These are phyloP conservation scores for Agrochola macilenta DNA, from an alignment of 2,888 invertebrate genomes.

Conservation along the genomic window DNA sequence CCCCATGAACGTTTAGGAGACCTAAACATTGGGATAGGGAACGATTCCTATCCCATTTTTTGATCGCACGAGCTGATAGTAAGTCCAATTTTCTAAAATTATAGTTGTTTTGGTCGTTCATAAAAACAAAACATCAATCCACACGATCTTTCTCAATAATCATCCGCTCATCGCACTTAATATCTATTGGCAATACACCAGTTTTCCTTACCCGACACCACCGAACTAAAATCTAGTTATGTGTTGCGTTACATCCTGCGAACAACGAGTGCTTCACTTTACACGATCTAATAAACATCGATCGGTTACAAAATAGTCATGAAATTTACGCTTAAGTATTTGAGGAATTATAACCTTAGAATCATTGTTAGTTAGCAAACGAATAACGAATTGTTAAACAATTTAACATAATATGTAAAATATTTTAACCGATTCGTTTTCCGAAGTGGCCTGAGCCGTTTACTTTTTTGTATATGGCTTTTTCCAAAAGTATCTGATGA, in stretches of 20 bases:
- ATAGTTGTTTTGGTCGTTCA: not conserved
- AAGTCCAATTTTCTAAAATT: not conserved
- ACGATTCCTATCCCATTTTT: too few species aligned
- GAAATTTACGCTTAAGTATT: slow-evolving; percentile 51
- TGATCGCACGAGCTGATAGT: not conserved
- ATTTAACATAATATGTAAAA: too few species aligned
- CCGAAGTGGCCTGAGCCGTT: too few species aligned
- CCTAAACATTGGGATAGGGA: too few species aligned
- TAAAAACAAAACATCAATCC: not conserved
- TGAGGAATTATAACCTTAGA: slow-evolving; percentile 24
- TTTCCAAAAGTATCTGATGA: too few species aligned
- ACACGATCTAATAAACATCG: slow-evolving; percentile 81
- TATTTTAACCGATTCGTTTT: too few species aligned
- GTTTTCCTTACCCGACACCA: slow-evolving; percentile 46
- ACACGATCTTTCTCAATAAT: slow-evolving; percentile 24
- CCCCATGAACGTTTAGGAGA: not conserved
- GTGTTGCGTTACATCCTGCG: slow-evolving; percentile 71
- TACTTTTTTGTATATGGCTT: too few species aligned
- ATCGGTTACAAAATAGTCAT: slow-evolving; percentile 69
- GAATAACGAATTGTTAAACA: too few species aligned
- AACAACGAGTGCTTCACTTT: slow-evolving; percentile 68
- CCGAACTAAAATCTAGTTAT: slow-evolving; percentile 61
- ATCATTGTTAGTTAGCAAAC: not conserved
- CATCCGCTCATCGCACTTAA: not conserved
- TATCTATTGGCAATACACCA: slow-evolving; percentile 35